phyloP scores from a whole-genome alignment of 1,140 invertebrate species.

The Drosophila biarmipes region DNA sequence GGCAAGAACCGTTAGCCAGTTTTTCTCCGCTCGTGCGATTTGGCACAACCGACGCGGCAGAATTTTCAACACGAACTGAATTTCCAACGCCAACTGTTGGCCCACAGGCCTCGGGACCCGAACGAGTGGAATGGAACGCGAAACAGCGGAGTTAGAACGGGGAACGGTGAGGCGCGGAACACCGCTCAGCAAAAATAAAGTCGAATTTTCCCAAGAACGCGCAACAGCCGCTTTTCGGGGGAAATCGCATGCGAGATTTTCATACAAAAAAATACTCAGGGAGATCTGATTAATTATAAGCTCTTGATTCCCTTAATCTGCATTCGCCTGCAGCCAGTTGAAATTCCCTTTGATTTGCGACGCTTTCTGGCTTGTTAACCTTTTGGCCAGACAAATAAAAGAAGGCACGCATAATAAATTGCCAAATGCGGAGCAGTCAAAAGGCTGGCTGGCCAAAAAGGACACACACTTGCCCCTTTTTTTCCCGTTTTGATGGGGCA shows the following conservation, averaged over 20 bases:
- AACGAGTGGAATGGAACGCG: conserved; percentile 32
- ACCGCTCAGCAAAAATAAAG: conserved; percentile 8
- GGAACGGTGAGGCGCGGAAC: conserved; percentile 12
- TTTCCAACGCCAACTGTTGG: conserved; percentile 38
- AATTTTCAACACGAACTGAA: conserved; percentile 76
- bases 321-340: conserved; percentile 47
- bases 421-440: conserved; percentile 29
- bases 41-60: conserved; percentile 70
- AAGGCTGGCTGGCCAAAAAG: conserved; percentile 38
- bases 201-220: conserved; percentile 27
- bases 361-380: conserved; percentile 47
- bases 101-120: conserved; percentile 6
- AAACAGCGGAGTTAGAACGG: conserved; percentile 30
- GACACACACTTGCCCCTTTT: conserved; percentile 57
- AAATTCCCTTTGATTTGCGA: conserved; percentile 50
- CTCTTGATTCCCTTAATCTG: conserved; percentile 49
- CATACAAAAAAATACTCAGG: neutral
- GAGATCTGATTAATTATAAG: conserved; percentile 53
- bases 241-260: conserved; percentile 66
- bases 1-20: conserved; percentile 36
- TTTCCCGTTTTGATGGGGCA: conserved; percentile 36
- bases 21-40: conserved; percentile 29
- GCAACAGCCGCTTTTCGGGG: conserved; percentile 20
- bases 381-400: conserved; percentile 27
- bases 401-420: conserved; percentile 58